Percentiles rank a stretch among this genome's conserved stretches.
These are phyloP conservation scores for Echinometra lucunter DNA, from an alignment of 53 echinoderm and acorn worm genomes.

Conservation along the genomic window DNA sequence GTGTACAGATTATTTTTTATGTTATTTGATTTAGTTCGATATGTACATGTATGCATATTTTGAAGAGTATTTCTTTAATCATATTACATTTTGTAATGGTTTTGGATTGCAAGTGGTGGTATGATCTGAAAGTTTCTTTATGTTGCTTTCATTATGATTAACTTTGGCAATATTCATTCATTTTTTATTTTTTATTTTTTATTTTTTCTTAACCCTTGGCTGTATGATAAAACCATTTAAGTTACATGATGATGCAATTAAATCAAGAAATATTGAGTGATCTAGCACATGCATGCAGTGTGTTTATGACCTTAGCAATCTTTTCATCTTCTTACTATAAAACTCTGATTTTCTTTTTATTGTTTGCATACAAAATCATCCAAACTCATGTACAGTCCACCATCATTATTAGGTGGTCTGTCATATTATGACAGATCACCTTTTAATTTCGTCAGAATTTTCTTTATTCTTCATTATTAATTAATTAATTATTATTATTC, in stretches of 20 bases:
- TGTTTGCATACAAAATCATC: too few relatives aligned
- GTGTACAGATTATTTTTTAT: background rate
- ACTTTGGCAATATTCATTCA: background rate
- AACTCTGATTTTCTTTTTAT: too few relatives aligned
- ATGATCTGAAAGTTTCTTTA: background rate
- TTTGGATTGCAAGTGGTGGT: background rate
- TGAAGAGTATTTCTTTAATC: background rate
- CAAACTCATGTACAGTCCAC: too few relatives aligned
- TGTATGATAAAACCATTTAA: background rate
- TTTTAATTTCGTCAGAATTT: too few relatives aligned
- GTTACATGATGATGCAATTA: background rate
- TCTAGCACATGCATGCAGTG: background rate
- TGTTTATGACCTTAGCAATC: too few relatives aligned
- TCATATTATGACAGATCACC: too few relatives aligned
- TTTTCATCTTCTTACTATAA: too few relatives aligned
- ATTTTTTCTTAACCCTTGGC: background rate
- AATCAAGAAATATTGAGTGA: background rate
- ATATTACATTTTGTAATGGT: constrained; percentile 22
- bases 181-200: background rate
- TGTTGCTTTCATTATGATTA: background rate
- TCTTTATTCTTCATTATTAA: too few relatives aligned
- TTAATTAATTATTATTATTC: too few relatives aligned
- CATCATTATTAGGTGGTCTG: too few relatives aligned
- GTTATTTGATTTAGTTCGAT: background rate
- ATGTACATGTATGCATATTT: background rate